phyloP scores from a whole-genome alignment of 2,113 vertebrate species.

The Nyctibius bracteatus region DNA sequence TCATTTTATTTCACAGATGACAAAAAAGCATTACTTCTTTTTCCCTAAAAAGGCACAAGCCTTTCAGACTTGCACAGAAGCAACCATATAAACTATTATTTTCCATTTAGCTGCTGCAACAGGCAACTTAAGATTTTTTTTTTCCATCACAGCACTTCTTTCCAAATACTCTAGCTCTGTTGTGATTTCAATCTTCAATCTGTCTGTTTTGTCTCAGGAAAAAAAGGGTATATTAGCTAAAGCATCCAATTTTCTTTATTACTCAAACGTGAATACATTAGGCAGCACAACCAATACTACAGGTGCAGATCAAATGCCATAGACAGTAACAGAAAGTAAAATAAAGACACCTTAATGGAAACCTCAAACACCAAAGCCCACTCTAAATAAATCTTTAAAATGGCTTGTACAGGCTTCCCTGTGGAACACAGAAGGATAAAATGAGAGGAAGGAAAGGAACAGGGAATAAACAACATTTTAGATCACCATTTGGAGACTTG shows the following conservation, averaged over 20 bases:
- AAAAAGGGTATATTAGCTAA: background rate
- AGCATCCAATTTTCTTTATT: background rate
- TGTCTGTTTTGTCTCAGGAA: background rate
- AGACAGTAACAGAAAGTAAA: background rate
- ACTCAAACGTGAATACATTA: background rate
- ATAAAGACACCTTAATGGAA: background rate
- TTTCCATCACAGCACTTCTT: background rate
- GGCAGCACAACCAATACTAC: background rate
- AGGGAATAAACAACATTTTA: constrained; percentile 30
- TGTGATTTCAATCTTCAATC: background rate
- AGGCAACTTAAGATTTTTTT: background rate
- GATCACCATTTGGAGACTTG: background rate
- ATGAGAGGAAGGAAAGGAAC: background rate
- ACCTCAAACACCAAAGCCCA: background rate
- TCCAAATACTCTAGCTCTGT: background rate
- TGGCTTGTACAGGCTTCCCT: background rate
- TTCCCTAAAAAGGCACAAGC: background rate
- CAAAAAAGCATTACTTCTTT: background rate
- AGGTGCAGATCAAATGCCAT: background rate
- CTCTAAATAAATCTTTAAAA: constrained; percentile 25
- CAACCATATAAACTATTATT: background rate
- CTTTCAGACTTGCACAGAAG: background rate
- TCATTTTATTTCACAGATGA: background rate
- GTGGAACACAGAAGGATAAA: background rate
- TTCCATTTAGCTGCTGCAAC: background rate